Evolutionary conservation across 2,888 invertebrate genomes (phyloP).

Genomic region (Cerastis leucographa): DNA sequence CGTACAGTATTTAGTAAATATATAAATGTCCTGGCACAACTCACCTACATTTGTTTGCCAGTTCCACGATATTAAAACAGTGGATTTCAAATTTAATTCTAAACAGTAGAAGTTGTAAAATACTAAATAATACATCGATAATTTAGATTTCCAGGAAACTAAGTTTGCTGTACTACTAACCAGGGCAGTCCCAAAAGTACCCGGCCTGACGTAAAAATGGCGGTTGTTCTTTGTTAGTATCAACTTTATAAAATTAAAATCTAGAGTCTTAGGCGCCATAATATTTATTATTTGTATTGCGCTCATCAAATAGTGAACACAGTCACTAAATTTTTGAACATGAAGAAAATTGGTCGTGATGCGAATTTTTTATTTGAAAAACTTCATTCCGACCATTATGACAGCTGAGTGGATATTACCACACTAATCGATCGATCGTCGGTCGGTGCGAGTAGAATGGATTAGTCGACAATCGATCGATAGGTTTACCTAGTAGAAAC

Average conservation of each 20-base stretch:
- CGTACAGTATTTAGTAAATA: constrained; percentile 47
- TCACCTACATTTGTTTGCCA: constrained; percentile 30
- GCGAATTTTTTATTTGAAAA: no score
- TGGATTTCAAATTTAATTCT: constrained; percentile 8
- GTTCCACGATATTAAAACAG: constrained; percentile 18
- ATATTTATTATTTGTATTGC: background rate
- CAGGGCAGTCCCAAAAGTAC: background rate
- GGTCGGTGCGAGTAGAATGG: no score
- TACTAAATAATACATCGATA: constrained; percentile 20
- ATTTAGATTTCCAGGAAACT: constrained; percentile 19
- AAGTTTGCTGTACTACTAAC: constrained; percentile 1
- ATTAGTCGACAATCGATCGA: no score
- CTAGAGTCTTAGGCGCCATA: background rate
- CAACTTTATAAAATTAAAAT: background rate
- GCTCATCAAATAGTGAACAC: no score
- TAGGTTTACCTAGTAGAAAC: no score
- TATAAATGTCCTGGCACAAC: constrained; percentile 36
- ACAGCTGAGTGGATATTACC: no score
- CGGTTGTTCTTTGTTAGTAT: no score
- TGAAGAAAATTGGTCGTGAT: no score
- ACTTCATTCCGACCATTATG: no score
- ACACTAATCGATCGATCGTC: no score
- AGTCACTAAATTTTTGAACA: no score
- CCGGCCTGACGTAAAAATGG: background rate
- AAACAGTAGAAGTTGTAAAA: background rate